Evolutionary conservation across 2,888 invertebrate species (phyloP), one percentile per base, ranked within the genome.

Genomic region (Troilus luridus): DNA sequence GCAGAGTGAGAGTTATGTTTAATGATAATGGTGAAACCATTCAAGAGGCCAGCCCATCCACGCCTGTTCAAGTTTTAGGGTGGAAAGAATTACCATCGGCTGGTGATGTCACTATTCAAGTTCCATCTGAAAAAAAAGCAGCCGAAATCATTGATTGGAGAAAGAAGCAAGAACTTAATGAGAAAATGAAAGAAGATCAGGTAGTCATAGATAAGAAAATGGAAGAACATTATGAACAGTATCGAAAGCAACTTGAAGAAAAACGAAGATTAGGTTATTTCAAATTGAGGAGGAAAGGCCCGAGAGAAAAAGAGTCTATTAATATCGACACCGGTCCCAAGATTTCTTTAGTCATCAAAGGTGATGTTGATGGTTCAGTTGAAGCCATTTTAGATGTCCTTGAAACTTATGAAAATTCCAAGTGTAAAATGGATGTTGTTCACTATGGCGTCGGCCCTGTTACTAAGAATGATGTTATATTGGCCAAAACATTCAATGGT

Each of bases 321-420:
- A 93, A 92, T 89, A 93, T 93, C 90, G 90, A 92, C 14, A 88
- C 92, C 5, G 92, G 92, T 1, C 93, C 94, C 17, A 92, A 92
- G 88, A 91, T 94, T 19, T 92, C 93, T 59, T 92, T 94, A 89
- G 94, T 97, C 8, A 93, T 97, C 9, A 96, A 97, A 95, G 97
- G 97, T 54, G 99, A 99, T 94, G 99, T 99, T 5, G 97, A 98
- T 94, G 99, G 99, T 0, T 98, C 98, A 0, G 96, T 99, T 85
- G 99, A 99, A 94, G 99, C 99, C 0, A 97, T 99, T 92, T 94
- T 99, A 92, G 98, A 99, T 94, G 97, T 98, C 17, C 94, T 99
- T 91, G 97, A 97, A 93, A 97, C 98, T 0, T 99, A 99, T 93
- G 95, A 97, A 93, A 95, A 95, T n/a, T 93, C 94, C 5, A 95